Evolutionary conservation across 2,113 vertebrate species (phyloP), one percentile per base, ranked within the genome.

Genomic region (Rhea americana): DNA sequence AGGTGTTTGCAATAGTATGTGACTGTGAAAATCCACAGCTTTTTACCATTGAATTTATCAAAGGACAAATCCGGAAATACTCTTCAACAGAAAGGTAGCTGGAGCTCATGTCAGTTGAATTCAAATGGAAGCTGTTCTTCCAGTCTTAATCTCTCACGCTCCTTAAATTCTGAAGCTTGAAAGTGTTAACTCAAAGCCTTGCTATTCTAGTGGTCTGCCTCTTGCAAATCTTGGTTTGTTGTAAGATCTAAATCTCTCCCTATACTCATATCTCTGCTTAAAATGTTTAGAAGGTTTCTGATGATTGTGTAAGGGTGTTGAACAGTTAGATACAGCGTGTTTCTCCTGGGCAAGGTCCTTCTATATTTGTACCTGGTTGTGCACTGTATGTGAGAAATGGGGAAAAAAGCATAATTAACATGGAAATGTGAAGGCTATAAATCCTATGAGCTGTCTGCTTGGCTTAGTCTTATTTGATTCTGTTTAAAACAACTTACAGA

Each of bases 1-100:
- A 99, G 99, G 98, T 99, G 51, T 99, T 99, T 98, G 98, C 99
- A 62, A 98, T 99, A 93, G 98, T 99, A 74, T 99, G 99, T 96
- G 99, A 99, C 87, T 96, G 96, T 78, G 99, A 99, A 96, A 99
- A 99, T 94, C 99, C 99, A 79, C 99, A 99, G 94, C 97, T 99
- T 96, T 99, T 99, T 97, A 99, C 98, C 41, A 98, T 99, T 79
- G 99, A 99, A 90, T 99, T 99, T 96, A 99, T 99, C 96, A 98
- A 99, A 96, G 99, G 99, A 63, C 99, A 99, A 94, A 98, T 99
- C 97, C 98, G 98, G 73, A 99, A 98, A 96, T 99, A 98, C 78
- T 99, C 98, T 80, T 99, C 99, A 96, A 99, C 99, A 73, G 99
- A 99, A 97, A 99, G 99, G 99, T 99, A 98, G 91, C 81, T 88